These are phyloP conservation scores for Salmo trutta DNA, from an alignment of 2,797 vertebrate species.

Conservation along the genomic window DNA sequence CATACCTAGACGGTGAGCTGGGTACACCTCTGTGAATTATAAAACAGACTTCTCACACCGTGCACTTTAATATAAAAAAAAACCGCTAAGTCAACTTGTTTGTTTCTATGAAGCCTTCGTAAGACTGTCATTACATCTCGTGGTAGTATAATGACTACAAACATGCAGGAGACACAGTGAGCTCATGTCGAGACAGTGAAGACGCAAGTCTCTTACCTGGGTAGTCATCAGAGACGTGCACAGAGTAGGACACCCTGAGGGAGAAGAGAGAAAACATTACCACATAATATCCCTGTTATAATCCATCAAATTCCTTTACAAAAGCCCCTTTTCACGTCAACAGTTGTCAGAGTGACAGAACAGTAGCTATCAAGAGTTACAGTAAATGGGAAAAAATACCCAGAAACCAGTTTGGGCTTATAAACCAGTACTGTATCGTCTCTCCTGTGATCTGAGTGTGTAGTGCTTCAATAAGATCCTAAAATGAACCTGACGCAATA, in stretches of 20 bases:
- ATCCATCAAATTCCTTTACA: neutral
- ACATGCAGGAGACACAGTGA: neutral
- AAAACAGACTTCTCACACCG: too few species aligned
- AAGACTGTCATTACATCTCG: too few species aligned
- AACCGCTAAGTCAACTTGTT: too few species aligned
- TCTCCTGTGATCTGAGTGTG: neutral
- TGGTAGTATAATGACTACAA: too few species aligned
- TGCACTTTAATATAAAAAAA: too few species aligned
- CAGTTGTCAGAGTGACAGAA: neutral
- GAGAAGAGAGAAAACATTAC: slow-evolving; percentile 11
- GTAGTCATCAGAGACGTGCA: slow-evolving; percentile 89
- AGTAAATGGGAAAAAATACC: neutral
- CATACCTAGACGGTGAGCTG: too few species aligned
- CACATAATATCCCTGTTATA: neutral
- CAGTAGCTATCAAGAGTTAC: neutral
- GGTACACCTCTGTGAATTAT: too few species aligned
- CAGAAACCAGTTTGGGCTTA: neutral
- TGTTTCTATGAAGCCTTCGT: too few species aligned
- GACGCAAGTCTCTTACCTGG: slow-evolving; percentile 77
- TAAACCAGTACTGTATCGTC: neutral
- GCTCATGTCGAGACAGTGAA: neutral
- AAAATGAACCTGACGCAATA: neutral
- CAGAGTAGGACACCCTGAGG: slow-evolving; percentile 83
- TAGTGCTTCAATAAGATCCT: slow-evolving; percentile 4
- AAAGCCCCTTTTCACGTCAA: neutral